Evolutionary conservation across 2,797 vertebrate genomes (phyloP).

Genomic region (Huso huso): DNA sequence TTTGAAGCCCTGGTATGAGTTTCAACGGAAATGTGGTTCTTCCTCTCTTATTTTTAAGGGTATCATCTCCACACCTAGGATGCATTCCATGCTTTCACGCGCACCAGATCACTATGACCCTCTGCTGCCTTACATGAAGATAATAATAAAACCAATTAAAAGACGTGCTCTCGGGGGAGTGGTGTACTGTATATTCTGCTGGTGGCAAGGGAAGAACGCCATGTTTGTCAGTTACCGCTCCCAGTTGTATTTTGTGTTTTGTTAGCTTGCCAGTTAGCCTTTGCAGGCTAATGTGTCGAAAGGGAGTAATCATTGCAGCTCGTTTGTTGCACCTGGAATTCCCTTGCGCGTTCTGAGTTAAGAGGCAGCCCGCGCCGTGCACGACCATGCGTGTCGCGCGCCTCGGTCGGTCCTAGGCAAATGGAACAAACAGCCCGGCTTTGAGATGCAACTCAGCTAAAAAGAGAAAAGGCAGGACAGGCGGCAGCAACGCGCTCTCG

Average conservation of each 20-base stretch:
- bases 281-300: constrained; percentile 6
- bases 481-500: constrained; percentile 9
- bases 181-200: not conserved
- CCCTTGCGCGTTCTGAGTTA: not conserved
- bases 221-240: constrained; percentile 1
- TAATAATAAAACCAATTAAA: not conserved
- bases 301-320: not conserved
- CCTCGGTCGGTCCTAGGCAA: constrained; percentile 24
- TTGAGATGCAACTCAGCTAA: constrained; percentile 31
- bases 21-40: no score
- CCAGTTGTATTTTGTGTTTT: constrained; percentile 8
- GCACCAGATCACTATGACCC: no score
- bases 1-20: no score
- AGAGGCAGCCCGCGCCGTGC: constrained; percentile 27
- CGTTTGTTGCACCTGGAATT: constrained; percentile 6
- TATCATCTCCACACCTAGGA: no score
- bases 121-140: no score
- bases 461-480: constrained; percentile 18
- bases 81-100: no score
- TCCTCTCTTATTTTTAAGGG: no score
- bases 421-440: constrained; percentile 28
- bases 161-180: not conserved
- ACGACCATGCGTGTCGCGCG: constrained; percentile 37
- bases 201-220: not conserved
- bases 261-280: not conserved